Evolutionary conservation across 2,113 vertebrate species (phyloP).

Genomic region (Tenebrosternarchus preto): DNA sequence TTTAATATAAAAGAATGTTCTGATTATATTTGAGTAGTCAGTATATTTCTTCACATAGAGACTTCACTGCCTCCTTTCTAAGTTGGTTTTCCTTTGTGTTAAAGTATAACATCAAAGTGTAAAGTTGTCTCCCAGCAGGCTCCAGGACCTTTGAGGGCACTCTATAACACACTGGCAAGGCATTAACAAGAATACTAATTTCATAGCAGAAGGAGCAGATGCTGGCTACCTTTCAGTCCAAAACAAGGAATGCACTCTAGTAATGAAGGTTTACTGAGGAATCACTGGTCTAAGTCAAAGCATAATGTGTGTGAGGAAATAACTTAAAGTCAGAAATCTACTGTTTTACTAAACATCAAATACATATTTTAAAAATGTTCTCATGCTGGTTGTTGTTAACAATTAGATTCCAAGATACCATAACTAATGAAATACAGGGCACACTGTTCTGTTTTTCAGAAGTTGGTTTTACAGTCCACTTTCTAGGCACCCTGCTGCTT

Average conservation of each 20-base stretch:
- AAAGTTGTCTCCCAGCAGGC: conserved; percentile 19
- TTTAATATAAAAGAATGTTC: neutral
- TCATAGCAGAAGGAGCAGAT: conserved; percentile 14
- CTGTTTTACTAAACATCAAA: conserved; percentile 1
- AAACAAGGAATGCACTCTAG: neutral
- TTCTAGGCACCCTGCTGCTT: neutral
- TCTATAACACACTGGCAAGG: neutral
- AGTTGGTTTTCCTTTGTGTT: conserved; percentile 4
- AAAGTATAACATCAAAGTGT: neutral
- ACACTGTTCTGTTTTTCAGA: neutral
- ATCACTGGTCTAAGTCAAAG: conserved; percentile 24
- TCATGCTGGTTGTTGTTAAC: neutral
- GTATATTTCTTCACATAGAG: neutral
- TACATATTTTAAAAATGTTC: neutral
- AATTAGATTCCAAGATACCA: neutral
- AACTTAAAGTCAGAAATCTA: neutral
- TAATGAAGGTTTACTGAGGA: neutral
- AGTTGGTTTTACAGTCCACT: conserved; percentile 12
- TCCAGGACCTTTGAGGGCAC: conserved; percentile 16
- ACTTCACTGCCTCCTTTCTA: neutral
- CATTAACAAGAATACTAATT: conserved; percentile 49
- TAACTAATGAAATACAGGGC: neutral
- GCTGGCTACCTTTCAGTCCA: conserved; percentile 10
- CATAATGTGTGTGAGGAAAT: neutral
- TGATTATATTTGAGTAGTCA: neutral